A percentile compares a stretch with the other conserved stretches of the same genome.
Conservation (phyloP, 1,140 invertebrate genomes). For the Pararge aegeria region DNA sequence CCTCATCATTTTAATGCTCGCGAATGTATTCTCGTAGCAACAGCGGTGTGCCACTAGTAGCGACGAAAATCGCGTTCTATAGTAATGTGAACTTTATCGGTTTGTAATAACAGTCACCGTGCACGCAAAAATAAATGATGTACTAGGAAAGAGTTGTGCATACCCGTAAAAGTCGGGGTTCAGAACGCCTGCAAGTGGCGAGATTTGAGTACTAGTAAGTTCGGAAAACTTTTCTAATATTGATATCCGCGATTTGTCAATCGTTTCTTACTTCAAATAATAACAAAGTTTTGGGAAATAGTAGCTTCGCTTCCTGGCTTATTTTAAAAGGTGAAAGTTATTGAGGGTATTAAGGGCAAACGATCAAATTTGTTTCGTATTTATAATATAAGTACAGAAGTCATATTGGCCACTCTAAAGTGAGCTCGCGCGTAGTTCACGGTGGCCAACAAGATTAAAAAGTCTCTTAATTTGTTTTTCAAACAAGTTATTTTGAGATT, state of each 20-base stretch:
- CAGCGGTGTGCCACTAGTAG: slow-evolving; percentile 1
- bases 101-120: neutral
- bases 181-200: slow-evolving; percentile 57
- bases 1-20: slow-evolving; percentile 36
- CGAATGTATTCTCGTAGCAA: slow-evolving; percentile 30
- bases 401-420: too few relatives aligned
- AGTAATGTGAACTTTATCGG: slow-evolving; percentile 14
- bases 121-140: neutral
- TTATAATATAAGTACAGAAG: too few relatives aligned
- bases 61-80: neutral
- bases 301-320: too few relatives aligned
- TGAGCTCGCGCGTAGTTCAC: too few relatives aligned
- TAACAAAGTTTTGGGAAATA: too few relatives aligned
- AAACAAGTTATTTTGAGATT: too few relatives aligned
- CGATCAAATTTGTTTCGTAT: too few relatives aligned
- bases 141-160: slow-evolving; percentile 5
- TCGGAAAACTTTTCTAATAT: slow-evolving; percentile 57
- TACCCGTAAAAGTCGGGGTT: slow-evolving; percentile 37
- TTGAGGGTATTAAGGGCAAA: too few relatives aligned
- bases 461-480: too few relatives aligned
- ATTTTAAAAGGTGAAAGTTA: too few relatives aligned
- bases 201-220: slow-evolving; percentile 54
- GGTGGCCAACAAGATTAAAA: too few relatives aligned
- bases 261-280: neutral
- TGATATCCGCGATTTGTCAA: slow-evolving; percentile 28